phyloP scores from a whole-genome alignment of 2,888 invertebrate genomes.

The Machimus rusticus region DNA sequence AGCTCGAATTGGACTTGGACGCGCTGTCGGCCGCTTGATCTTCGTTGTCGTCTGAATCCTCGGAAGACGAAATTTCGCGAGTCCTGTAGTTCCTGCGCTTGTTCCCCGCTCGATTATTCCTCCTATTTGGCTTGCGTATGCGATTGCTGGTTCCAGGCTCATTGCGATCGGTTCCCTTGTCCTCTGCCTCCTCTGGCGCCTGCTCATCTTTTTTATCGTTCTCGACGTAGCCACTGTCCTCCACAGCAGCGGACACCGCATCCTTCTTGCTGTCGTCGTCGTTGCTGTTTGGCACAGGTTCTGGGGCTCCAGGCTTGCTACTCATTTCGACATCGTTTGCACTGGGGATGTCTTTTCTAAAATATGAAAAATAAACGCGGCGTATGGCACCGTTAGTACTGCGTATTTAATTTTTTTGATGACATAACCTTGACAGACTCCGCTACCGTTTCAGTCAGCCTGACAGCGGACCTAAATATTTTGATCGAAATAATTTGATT shows the following conservation, averaged over 20 bases:
- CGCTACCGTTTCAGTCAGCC: neutral
- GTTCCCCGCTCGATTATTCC: neutral
- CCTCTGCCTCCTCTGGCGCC: neutral
- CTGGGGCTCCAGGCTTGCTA: neutral
- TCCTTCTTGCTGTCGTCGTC: neutral
- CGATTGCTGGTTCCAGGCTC: constrained; percentile 36
- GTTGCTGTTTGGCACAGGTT: constrained; percentile 9
- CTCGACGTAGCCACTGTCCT: constrained; percentile 10
- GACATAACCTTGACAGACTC: constrained; percentile 24
- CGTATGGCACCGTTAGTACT: neutral
- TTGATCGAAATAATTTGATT: constrained; percentile 20
- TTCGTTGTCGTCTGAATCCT: constrained; percentile 25
- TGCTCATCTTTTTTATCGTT: constrained; percentile 14
- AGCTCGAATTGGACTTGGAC: neutral
- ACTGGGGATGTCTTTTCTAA: neutral
- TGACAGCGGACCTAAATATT: neutral
- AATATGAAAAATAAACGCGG: neutral
- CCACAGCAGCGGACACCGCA: neutral
- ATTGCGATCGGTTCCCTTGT: neutral
- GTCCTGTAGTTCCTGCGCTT: constrained; percentile 48
- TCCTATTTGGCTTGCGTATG: constrained; percentile 34
- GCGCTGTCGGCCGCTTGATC: neutral
- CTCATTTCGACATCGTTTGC: constrained; percentile 5
- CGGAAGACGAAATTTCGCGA: constrained; percentile 47
- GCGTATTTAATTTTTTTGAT: constrained; percentile 12